These are phyloP conservation scores for Nothocercus julius DNA, from an alignment of 2,113 vertebrate genomes.

Conservation along the genomic window DNA sequence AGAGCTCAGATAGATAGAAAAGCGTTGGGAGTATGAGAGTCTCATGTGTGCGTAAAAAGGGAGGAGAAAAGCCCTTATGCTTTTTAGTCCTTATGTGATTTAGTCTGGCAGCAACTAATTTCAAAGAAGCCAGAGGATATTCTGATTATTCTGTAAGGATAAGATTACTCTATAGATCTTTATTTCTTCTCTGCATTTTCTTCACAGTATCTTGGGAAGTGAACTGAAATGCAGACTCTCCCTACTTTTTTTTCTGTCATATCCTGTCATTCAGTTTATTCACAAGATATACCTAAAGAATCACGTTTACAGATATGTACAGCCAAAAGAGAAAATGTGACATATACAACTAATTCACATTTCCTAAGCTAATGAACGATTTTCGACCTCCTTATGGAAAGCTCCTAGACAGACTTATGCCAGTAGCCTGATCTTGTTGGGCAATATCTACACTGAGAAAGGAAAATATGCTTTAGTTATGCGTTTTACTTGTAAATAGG, in stretches of 20 bases:
- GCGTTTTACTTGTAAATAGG: not conserved
- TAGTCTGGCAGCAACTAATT: not conserved
- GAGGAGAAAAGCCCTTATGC: not conserved
- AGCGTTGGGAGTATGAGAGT: not conserved
- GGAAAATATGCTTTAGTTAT: not conserved
- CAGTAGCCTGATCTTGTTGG: not conserved
- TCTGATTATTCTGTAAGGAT: not conserved
- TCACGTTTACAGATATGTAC: not conserved
- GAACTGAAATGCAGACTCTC: not conserved
- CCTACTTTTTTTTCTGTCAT: not conserved
- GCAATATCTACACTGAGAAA: not conserved
- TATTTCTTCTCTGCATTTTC: not conserved
- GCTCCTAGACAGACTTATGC: not conserved
- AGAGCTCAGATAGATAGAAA: not conserved
- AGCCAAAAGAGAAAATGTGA: not conserved
- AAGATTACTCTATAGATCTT: not conserved
- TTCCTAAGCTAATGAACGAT: not conserved
- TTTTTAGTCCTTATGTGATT: not conserved
- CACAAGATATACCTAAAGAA: not conserved
- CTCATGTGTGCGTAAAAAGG: not conserved
- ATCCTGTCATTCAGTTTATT: not conserved
- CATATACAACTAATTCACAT: not conserved
- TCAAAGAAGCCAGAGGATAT: not conserved
- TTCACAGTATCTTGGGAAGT: not conserved
- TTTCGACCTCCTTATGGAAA: not conserved